Evolutionary conservation across 2,113 vertebrate genomes (phyloP), one percentile per base, ranked within the genome.

Genomic region (Pardalotus punctatus): DNA sequence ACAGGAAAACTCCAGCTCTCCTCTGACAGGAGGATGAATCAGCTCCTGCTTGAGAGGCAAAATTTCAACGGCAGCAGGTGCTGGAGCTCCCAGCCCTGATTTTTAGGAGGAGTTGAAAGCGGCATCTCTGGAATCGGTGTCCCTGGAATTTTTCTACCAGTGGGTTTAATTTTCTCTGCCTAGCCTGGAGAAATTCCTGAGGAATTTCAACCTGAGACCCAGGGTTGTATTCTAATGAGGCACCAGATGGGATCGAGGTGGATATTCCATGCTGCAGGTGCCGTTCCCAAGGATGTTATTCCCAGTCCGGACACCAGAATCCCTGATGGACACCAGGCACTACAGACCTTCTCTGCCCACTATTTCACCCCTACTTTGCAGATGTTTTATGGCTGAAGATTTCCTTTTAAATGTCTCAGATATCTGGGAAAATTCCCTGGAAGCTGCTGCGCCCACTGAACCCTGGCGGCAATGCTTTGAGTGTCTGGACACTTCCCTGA

Each of bases 1-100:
- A 11, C 14, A 21, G n/a, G 1, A 3, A 60, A 82, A 73, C 53
- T n/a, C 70, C 45, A 33, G 5, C n/a, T 61, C 40, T 76, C 24
- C 50, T 61, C 54, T 40, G n/a, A 14, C 12, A 33, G 58, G 66
- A 73, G 38, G 48, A 14, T 20, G 18, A 19, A n/a, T n/a, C 81
- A 94, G 64, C 61, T 95, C 5, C 3, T 80, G 60, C 51, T 92
- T 28, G 29, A 79, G 73, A 91, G 64, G 81, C 78, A 93, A 80
- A 85, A 36, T 50, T 66, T 53, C 48, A 64, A 31, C 85, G 77
- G 54, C 76, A 76, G 72, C 66, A 73, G 74, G 57, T 43, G 57
- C 81, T 66, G 54, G 74, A 71, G 86, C 90, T 87, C 53, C 48
- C 82, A 79, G 50, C 81, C 31, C 54, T 73, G 66, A 54, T 58